Conservation (phyloP, 2,113 vertebrate species). For the Antechinus flavipes region DNA sequence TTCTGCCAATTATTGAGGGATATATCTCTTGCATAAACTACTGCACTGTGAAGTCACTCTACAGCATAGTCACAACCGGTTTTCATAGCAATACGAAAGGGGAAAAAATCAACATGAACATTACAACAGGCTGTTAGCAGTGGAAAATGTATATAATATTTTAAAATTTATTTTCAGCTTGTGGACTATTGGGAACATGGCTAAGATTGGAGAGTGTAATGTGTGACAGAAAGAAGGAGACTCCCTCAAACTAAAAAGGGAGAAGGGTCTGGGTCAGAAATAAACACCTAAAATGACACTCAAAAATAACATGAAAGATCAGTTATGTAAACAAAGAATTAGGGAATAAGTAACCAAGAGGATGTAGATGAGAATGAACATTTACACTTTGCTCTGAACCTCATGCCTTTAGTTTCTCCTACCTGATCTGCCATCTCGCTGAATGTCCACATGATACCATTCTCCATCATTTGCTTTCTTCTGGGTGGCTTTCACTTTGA, state of each 20-base stretch:
- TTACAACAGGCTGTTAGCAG: slow-evolving; percentile 22
- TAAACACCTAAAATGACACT: background rate
- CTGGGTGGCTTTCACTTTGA: slow-evolving; percentile 97
- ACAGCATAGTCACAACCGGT: slow-evolving; percentile 48
- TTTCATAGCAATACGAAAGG: slow-evolving; percentile 39
- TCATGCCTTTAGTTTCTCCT: slow-evolving; percentile 42
- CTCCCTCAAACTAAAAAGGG: background rate
- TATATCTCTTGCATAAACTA: slow-evolving; percentile 23
- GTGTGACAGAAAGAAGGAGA: background rate
- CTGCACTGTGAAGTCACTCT: slow-evolving; percentile 14
- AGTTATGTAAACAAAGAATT: background rate
- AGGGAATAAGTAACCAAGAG: background rate
- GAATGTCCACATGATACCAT: slow-evolving; percentile 99
- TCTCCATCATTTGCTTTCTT: slow-evolving; percentile 96
- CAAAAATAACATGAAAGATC: background rate
- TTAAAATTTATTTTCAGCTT: slow-evolving; percentile 31
- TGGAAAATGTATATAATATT: background rate
- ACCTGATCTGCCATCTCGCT: slow-evolving; percentile 98
- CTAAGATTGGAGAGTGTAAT: background rate
- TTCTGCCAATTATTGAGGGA: slow-evolving; percentile 64
- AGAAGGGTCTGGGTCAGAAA: background rate
- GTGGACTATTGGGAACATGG: background rate
- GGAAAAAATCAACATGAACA: accelerated
- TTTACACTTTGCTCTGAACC: background rate
- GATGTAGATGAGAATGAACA: background rate